Evolutionary conservation across 2,113 vertebrate genomes (phyloP), one percentile per base, ranked within the genome.

Genomic region (Gymnogyps californianus): DNA sequence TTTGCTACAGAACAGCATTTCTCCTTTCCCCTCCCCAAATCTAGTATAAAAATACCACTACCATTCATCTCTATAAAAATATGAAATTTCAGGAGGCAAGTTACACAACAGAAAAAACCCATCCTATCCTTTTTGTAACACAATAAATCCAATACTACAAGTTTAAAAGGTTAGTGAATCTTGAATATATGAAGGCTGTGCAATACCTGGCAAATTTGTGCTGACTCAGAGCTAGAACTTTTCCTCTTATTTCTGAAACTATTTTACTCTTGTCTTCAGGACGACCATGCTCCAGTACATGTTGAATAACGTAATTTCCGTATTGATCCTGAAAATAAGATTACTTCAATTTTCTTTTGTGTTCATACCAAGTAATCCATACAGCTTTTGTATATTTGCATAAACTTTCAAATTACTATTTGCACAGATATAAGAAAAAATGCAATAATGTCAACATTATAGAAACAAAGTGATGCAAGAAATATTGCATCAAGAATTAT

Each of bases 181-280:
- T 76, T 78, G 49, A 85, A 69, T 32, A 65, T 4, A 71, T 13
- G 17, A 95, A 95, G 74, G 42, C 31, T 87, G 32, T 57, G 28
- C 18, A 97, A 93, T 98, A 99, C 99, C 99, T 99, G 96, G 99
- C 99, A 98, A 99, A 99, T 96, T 99, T 99, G 98, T 99, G 99
- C 94, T 99, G 99, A 98, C 99, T 99, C 95, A 99, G 97, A 93
- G 99, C 98, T 79, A 99, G 98, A 92, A 99, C 99, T 95, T 99
- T 99, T 52, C 99, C 99, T 79, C 99, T 98, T 95, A 99, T 99
- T 98, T 99, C 99, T 32, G 99, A 99, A 94, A 99, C 99, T 31
- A 99, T 99, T 97, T 99, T 99, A 97, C 99, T 99, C 97, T 99
- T 99, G 97, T 99, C 99, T 96, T 99, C 99, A 59, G 99, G 99